Evolutionary conservation across 2,888 invertebrate species (phyloP), one percentile per base, ranked within the genome.

Genomic region (Syritta pipiens): DNA sequence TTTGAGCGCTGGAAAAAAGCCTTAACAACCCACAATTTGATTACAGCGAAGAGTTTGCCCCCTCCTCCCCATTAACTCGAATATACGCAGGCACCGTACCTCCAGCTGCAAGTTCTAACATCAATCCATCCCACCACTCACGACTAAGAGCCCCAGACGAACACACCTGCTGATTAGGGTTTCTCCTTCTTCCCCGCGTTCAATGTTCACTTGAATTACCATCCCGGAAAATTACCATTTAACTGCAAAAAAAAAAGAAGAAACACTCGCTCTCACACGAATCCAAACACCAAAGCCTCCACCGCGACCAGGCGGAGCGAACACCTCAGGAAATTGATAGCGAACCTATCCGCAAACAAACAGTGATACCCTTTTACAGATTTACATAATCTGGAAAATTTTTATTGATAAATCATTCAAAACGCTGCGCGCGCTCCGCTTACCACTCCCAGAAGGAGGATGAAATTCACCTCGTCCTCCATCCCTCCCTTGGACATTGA

Each of bases 351-450:
- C 53, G 12, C 53, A 40, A 55, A 46, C 59, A 74, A 79, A 79
- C 79, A 79, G 67, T 79, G 74, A 79, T 79, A 79, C 79, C 79
- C 79, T 79, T 79, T 79, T 79, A 74, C 74, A 62, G 79, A 68
- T 79, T 79, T 79, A 74, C 79, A 79, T 79, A 79, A 79, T 79
- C 79, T 74, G 49, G 67, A 62, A 74, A 62, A 57, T 67, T 67
- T 62, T 62, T 79, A 79, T 72, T 77, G 77, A 77, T 79, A 74
- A 79, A 74, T 79, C 79, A 79, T 79, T 79, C 79, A 59, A 42
- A 53, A 59, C 63, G 44, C 35, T 14, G 57, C 12, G 42, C 12
- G 7, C 10, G 5, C 20, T 37, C 22, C 7, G 37, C 12, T 20
- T n/a, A 20, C 2, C 7, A 20, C 10, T 12, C 49, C 30, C 26